These are phyloP conservation scores for Laticauda colubrina DNA, from an alignment of 2,113 vertebrate genomes.

Conservation along the genomic window DNA sequence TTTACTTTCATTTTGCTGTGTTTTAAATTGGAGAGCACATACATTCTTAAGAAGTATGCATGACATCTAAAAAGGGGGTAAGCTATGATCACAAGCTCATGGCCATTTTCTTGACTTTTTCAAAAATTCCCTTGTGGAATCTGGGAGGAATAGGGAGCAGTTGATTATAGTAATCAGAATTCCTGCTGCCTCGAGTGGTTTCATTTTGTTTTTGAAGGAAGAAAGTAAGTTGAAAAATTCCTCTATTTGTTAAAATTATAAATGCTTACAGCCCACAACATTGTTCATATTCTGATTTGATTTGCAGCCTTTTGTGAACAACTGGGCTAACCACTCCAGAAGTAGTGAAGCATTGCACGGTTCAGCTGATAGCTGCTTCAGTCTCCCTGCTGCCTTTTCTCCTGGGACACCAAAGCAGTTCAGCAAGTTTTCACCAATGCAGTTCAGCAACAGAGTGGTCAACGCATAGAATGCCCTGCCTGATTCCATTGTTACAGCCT, in stretches of 20 bases:
- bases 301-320: not conserved
- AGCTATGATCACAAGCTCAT: not conserved
- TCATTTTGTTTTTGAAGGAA: not conserved
- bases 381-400: not conserved
- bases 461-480: too few species aligned
- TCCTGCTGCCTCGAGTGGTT: not conserved
- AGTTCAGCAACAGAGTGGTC: too few species aligned
- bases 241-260: too few species aligned
- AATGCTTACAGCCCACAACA: not conserved
- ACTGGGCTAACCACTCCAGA: not conserved
- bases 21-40: not conserved
- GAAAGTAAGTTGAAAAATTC: not conserved
- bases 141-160: not conserved
- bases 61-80: not conserved
- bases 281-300: too few species aligned
- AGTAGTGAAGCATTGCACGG: not conserved
- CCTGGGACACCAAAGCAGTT: not conserved
- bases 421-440: not conserved
- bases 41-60: not conserved
- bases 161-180: not conserved
- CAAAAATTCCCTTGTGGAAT: not conserved
- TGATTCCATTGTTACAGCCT: too few species aligned
- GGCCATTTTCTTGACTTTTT: not conserved
- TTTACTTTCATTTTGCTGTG: not conserved
- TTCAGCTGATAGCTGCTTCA: not conserved